A percentile compares a stretch with the other conserved stretches of the same genome.
Evolutionary conservation across 2,797 vertebrate species (phyloP).

Genomic region (Cryptoprocta ferox): DNA sequence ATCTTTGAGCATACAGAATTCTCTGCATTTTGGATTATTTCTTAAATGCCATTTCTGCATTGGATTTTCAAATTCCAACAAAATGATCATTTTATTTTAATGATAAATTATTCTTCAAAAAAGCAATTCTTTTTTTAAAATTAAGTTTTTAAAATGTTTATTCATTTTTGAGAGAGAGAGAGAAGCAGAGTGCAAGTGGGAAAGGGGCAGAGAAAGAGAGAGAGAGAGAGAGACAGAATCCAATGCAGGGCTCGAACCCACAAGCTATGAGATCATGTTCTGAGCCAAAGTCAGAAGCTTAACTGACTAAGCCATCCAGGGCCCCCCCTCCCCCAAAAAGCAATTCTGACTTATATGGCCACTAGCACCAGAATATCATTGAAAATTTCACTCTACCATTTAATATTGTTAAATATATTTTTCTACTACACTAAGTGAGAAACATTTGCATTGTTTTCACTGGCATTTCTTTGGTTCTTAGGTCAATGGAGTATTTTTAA

Average conservation of each 20-base stretch:
- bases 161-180: not conserved
- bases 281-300: not conserved
- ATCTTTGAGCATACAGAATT: not conserved
- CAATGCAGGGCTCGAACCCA: not conserved
- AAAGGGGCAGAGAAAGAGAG: not conserved
- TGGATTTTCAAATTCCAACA: not conserved
- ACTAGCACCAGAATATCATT: not conserved
- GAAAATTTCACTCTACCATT: not conserved
- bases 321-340: not conserved
- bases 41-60: not conserved
- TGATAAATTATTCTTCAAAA: not conserved
- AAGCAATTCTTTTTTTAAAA: not conserved
- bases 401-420: constrained; percentile 30
- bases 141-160: too few relatives aligned
- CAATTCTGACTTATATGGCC: not conserved
- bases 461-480: constrained; percentile 17
- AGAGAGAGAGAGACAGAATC: not conserved
- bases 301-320: not conserved
- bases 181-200: not conserved
- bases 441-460: not conserved
- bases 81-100: not conserved
- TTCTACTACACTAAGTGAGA: not conserved
- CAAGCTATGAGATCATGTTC: not conserved
- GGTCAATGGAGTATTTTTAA: not conserved
- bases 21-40: constrained; percentile 21